Evolutionary conservation across 2,888 invertebrate genomes (phyloP), one percentile per base, ranked within the genome.

Genomic region (Chalcis sispes): DNA sequence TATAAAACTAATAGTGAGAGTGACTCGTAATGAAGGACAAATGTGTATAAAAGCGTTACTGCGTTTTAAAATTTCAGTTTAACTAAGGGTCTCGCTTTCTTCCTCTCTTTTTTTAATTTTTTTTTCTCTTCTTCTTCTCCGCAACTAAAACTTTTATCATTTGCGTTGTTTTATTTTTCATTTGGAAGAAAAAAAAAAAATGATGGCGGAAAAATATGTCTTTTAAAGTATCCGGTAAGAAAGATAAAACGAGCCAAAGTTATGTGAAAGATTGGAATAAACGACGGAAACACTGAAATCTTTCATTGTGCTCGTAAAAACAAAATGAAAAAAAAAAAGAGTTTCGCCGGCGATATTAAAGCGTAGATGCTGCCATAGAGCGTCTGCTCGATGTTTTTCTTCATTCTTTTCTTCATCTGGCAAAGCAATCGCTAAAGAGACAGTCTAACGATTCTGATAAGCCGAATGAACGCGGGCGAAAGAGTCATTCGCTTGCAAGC

Each of bases 1-100:
- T 27, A 56, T 42, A 67, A 67, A 67, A 67, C 25, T 69, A 59
- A 69, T 32, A 59, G 48, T n/a, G 48, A 67, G 23, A 69, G 59
- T 69, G 58, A 42, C 32, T 69, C 18, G 18, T 54, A 46, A 67
- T 42, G 46, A 42, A 56, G 48, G 66, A 40, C n/a, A 27, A 40
- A 42, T 66, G 40, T n/a, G 46, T 42, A 56, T 56, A 46, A 67
- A 46, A 42, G n/a, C n/a, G 36, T 36, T 5, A n/a, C 42, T 67
- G 46, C 67, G 42, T 67, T 67, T 56, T 56, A 25, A 42, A 36
- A 67, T 29, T 67, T 20, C 3, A 40, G 15, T 7, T 64, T 20
- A 20, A 27, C 29, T n/a, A n/a, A n/a, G n/a, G n/a, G n/a, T 36
- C 42, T 42, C 42, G 42, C 15, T 13, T 8, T 13, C 13, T 15